phyloP scores from a whole-genome alignment of 2,797 vertebrate species.

The Catharus ustulatus region DNA sequence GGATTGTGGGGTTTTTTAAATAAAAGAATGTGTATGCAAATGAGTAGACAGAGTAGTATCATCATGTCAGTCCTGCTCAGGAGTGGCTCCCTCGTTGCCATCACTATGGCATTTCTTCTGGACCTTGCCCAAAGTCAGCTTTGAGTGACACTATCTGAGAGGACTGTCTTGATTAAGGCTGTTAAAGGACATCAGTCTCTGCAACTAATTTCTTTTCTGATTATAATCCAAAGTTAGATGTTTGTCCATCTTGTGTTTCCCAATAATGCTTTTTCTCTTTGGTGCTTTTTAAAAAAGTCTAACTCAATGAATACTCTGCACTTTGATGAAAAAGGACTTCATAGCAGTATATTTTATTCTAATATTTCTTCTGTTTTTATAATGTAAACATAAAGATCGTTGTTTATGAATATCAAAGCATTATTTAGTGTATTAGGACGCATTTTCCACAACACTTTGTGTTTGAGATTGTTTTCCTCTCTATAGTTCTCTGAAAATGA shows the following conservation, averaged over 20 bases:
- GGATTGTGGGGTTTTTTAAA: neutral
- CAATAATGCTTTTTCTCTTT: neutral
- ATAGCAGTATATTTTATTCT: neutral
- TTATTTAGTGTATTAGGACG: neutral
- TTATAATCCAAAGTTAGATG: neutral
- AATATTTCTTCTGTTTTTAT: neutral
- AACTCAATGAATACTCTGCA: neutral
- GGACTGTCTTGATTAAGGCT: neutral
- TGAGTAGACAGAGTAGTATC: neutral
- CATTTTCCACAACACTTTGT: neutral
- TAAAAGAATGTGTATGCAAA: neutral
- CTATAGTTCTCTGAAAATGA: constrained; percentile 12
- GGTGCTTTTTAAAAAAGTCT: neutral
- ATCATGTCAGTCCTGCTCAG: neutral
- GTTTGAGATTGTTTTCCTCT: constrained; percentile 2
- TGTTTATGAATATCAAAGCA: neutral
- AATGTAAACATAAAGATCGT: neutral
- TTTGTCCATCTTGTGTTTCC: neutral
- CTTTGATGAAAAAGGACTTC: neutral
- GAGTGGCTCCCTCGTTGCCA: neutral
- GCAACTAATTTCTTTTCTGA: neutral
- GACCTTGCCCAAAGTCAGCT: neutral
- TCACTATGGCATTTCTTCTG: neutral
- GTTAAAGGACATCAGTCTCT: neutral
- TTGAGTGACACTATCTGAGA: neutral